phyloP scores from a whole-genome alignment of 2,113 vertebrate genomes.

The Canis aureus region DNA sequence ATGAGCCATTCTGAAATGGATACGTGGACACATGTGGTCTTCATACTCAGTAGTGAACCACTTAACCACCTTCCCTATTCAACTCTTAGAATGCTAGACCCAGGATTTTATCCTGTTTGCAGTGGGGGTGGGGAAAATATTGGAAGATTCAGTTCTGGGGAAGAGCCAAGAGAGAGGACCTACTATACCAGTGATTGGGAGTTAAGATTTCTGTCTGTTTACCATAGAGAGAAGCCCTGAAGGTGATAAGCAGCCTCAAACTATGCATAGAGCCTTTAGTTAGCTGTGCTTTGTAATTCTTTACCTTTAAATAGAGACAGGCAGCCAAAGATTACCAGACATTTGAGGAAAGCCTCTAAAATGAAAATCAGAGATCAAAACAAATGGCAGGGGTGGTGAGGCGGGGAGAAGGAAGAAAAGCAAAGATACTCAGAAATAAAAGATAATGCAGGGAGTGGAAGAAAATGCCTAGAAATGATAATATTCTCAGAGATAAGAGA shows the following conservation, averaged over 20 bases:
- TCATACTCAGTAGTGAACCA: neutral
- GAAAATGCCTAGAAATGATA: slow-evolving; percentile 46
- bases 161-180: neutral
- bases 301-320: slow-evolving; percentile 36
- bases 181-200: neutral
- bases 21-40: neutral
- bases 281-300: neutral
- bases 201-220: neutral
- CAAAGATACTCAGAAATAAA: slow-evolving; percentile 2
- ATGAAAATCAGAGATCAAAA: slow-evolving; percentile 49
- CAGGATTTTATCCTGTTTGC: neutral
- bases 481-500: slow-evolving; percentile 49
- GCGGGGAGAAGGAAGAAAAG: neutral
- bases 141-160: neutral
- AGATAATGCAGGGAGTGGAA: neutral
- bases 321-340: neutral
- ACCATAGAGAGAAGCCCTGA: slow-evolving; percentile 11
- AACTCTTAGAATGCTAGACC: neutral
- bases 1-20: neutral
- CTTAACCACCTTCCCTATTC: neutral
- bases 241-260: neutral
- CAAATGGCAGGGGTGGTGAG: neutral
- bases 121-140: neutral
- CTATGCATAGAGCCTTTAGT: neutral
- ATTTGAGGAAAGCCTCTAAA: slow-evolving; percentile 46